These are phyloP conservation scores for Yponomeuta sedellus DNA, from an alignment of 2,888 invertebrate species.

Conservation along the genomic window DNA sequence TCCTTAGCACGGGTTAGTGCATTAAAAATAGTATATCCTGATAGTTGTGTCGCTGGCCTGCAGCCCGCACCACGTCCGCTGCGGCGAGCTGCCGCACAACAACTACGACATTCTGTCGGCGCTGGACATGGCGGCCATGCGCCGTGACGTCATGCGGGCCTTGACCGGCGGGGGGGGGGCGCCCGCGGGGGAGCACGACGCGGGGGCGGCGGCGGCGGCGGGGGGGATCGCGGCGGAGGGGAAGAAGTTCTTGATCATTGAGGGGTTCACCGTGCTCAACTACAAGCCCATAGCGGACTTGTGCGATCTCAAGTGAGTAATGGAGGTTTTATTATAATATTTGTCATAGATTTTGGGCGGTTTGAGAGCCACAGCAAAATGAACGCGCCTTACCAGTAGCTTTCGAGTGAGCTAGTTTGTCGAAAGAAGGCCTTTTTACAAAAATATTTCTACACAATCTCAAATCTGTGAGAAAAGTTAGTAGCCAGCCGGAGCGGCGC, in stretches of 20 bases:
- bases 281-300: conserved; percentile 80
- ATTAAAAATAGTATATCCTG: too few relatives aligned
- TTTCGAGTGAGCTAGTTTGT: too few relatives aligned
- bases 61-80: conserved; percentile 79
- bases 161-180: conserved; percentile 35
- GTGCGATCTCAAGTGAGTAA: conserved; percentile 77
- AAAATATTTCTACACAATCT: too few relatives aligned
- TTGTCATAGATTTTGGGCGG: too few relatives aligned
- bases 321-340: too few relatives aligned
- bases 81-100: conserved; percentile 80
- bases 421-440: too few relatives aligned
- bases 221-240: conserved; percentile 25
- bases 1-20: too few relatives aligned
- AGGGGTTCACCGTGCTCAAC: conserved; percentile 86
- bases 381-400: too few relatives aligned
- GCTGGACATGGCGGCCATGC: conserved; percentile 84
- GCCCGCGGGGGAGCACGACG: conserved; percentile 23
- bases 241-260: conserved; percentile 79
- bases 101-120: conserved; percentile 86
- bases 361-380: too few relatives aligned
- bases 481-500: too few relatives aligned
- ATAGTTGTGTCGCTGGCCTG: too few relatives aligned
- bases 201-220: conserved; percentile 16
- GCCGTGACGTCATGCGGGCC: conserved; percentile 71
- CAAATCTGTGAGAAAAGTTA: too few relatives aligned